Evolutionary conservation across 2,797 vertebrate genomes (phyloP), one percentile per base, ranked within the genome.

Genomic region (Lerista edwardsae): DNA sequence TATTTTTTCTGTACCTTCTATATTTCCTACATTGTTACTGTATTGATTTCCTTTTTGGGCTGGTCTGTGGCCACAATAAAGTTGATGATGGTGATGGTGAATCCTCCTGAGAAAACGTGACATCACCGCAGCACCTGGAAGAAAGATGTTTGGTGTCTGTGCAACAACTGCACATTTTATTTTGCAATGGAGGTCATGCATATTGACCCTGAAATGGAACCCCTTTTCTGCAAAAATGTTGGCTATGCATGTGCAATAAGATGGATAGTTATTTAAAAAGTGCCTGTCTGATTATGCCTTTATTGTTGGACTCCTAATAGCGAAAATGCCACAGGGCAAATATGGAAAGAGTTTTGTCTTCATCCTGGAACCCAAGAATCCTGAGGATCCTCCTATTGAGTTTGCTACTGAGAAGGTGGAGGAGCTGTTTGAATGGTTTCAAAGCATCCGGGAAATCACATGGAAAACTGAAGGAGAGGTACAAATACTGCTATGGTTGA

Each of bases 351-450:
- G 93, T 25, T 97, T 97, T 4, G 98, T 99, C 89, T 95, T 99
- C 88, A 96, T 97, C 15, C 94, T 99, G 94, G 97, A 98, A 89
- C 95, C 97, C 64, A 96, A 93, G 87, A 96, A 97, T 77, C 90
- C 90, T 21, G 96, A 97, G 1, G 95, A 95, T 10, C 94, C 97
- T 10, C 96, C 97, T 0, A 97, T 98, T 57, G 98, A 99, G 92
- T 96, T 99, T 90, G 96, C 98, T 9, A 96, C 97, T 0, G 96
- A 96, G 79, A 96, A 96, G 25, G 96, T 98, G 90, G 98, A 98
- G 89, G 98, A 99, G 83, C 93, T 98, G 71, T 99, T 97, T 5
- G 96, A 98, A 34, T 99, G 99, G 99, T 98, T 97, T 91, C 95
- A 98, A 93, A 96, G 97, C 86, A 96, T 97, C 67, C 97, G 98